Conservation (phyloP, 2,113 vertebrate genomes). For the Donacobius atricapilla region DNA sequence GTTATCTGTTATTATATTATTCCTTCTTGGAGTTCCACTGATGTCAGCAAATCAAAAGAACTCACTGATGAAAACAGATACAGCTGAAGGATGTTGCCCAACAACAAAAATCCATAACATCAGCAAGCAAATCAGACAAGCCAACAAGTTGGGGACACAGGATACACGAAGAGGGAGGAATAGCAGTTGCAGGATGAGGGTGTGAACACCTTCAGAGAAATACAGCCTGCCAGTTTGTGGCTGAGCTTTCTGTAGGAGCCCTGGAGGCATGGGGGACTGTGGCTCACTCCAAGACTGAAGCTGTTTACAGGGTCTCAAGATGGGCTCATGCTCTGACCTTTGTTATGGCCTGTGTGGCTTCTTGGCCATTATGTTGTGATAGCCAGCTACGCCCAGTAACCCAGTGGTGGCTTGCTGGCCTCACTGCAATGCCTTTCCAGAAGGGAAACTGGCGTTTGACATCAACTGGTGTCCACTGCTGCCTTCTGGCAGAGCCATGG, state of each 20-base stretch:
- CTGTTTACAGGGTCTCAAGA: neutral
- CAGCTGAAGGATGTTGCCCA: neutral
- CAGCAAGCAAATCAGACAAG: neutral
- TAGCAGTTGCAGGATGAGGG: neutral
- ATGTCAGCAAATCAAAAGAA: neutral
- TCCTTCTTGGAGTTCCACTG: neutral
- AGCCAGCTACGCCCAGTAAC: neutral
- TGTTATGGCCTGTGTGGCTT: neutral
- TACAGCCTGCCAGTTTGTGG: neutral
- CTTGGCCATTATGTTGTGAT: neutral
- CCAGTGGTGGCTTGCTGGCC: neutral
- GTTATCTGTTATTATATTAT: neutral
- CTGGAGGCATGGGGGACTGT: neutral
- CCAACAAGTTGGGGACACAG: neutral
- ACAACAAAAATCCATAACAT: neutral
- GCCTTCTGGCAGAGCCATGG: neutral
- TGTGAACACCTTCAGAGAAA: neutral
- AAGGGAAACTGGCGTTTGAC: neutral
- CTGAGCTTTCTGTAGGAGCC: neutral
- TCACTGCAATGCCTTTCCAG: neutral
- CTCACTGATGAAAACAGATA: neutral
- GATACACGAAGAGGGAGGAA: neutral
- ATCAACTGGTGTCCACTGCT: neutral
- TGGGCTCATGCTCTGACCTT: neutral
- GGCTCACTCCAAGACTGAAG: neutral